A percentile compares a stretch with the other conserved stretches of the same genome.
Conservation (phyloP, 2,113 vertebrate species). For the Ginglymostoma cirratum region DNA sequence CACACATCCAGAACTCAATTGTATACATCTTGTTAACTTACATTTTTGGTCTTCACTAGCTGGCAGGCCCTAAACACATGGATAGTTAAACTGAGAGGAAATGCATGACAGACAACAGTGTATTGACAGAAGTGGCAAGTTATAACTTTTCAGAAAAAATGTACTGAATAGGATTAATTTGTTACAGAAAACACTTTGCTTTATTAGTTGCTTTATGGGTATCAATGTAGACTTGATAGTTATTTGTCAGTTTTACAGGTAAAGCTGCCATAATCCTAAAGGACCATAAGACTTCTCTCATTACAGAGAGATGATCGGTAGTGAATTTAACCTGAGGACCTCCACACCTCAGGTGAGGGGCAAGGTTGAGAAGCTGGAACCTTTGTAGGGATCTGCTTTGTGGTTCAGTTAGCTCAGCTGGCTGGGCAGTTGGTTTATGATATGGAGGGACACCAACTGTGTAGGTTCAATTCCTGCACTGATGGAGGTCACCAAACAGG, state of each 20-base stretch:
- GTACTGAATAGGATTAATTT: not conserved
- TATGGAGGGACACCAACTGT: too few species aligned
- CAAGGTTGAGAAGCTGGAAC: too few species aligned
- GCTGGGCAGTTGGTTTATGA: too few species aligned
- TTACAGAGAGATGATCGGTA: too few species aligned
- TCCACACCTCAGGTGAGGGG: too few species aligned
- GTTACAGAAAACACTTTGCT: not conserved
- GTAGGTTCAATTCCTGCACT: too few species aligned
- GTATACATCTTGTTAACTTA: not conserved
- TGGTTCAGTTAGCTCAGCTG: too few species aligned
- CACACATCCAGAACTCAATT: not conserved
- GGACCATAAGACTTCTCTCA: too few species aligned
- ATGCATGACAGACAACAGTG: not conserved
- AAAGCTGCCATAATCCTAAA: too few species aligned
- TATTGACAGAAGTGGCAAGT: not conserved
- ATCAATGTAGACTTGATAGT: not conserved
- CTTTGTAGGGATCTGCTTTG: too few species aligned
- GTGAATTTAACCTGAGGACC: too few species aligned
- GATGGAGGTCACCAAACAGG: too few species aligned
- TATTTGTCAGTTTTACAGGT: not conserved
- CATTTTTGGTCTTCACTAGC: not conserved
- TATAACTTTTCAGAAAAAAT: not conserved
- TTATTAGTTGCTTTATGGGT: not conserved
- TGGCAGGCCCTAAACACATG: not conserved
- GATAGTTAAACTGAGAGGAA: not conserved